Evolutionary conservation across 2,113 vertebrate species (phyloP).

Genomic region (Ibidorhyncha struthersii): DNA sequence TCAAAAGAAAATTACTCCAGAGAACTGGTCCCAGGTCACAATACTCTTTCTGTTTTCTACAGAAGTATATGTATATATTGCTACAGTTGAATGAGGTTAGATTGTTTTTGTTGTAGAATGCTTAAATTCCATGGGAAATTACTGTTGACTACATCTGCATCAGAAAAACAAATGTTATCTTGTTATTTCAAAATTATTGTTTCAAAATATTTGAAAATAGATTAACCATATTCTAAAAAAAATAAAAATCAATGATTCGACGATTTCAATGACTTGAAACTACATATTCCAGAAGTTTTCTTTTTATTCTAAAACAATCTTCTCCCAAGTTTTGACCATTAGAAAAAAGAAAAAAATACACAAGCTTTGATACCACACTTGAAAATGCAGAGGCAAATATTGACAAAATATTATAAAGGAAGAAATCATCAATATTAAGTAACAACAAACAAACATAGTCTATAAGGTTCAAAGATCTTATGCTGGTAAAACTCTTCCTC

Average conservation of each 20-base stretch:
- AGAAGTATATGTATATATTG: not conserved
- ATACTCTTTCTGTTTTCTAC: not conserved
- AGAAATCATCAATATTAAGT: not conserved
- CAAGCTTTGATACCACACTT: not conserved
- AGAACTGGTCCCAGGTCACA: not conserved
- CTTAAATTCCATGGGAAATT: not conserved
- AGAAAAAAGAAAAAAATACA: not conserved
- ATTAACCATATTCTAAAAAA: not conserved
- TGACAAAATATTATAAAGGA: not conserved
- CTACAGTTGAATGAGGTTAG: not conserved
- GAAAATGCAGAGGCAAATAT: not conserved
- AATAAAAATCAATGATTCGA: not conserved
- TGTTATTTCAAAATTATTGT: not conserved
- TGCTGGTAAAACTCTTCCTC: too few species aligned
- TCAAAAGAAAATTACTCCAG: not conserved
- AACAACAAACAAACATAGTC: not conserved
- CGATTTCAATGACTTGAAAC: not conserved
- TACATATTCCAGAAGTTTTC: not conserved
- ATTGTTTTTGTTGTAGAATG: not conserved
- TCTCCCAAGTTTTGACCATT: not conserved
- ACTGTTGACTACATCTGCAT: not conserved
- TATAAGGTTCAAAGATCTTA: not conserved
- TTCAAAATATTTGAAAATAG: not conserved
- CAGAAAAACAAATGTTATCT: not conserved
- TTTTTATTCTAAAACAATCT: not conserved